These are phyloP conservation scores for Matsumurasca onukii DNA, from an alignment of 1,140 invertebrate species.

Conservation along the genomic window DNA sequence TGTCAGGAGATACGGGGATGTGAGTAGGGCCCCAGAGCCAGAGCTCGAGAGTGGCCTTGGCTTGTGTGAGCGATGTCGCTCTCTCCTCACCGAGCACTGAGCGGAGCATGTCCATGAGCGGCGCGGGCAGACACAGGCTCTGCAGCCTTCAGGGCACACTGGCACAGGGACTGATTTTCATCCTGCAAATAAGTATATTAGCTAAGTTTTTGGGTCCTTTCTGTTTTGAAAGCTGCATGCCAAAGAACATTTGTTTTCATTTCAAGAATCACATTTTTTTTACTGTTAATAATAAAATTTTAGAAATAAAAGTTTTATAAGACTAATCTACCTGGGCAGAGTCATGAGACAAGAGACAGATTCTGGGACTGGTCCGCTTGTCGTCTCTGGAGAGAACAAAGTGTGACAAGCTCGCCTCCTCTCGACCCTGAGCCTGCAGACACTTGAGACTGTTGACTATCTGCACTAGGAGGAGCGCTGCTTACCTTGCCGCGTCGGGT, in stretches of 20 bases:
- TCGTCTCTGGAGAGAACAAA: slow-evolving; percentile 62
- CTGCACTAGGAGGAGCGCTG: slow-evolving; percentile 74
- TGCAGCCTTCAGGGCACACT: slow-evolving; percentile 70
- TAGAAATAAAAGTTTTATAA: too few species aligned
- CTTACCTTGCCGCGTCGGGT: slow-evolving; percentile 50
- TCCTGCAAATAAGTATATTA: slow-evolving; percentile 6
- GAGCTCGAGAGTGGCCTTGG: slow-evolving; percentile 71
- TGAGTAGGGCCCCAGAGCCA: slow-evolving; percentile 83
- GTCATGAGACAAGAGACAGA: slow-evolving; percentile 62
- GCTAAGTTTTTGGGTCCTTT: background rate
- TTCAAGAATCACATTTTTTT: too few species aligned
- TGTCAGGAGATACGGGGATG: slow-evolving; percentile 39
- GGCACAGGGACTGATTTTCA: slow-evolving; percentile 66
- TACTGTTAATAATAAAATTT: too few species aligned
- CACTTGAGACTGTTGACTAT: slow-evolving; percentile 77
- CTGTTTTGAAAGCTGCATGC: too few species aligned
- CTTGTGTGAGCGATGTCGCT: slow-evolving; percentile 66
- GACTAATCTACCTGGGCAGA: slow-evolving; percentile 18
- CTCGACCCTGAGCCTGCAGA: slow-evolving; percentile 79
- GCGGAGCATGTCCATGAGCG: slow-evolving; percentile 64
- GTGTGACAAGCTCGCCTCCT: slow-evolving; percentile 67
- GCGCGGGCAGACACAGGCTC: slow-evolving; percentile 60
- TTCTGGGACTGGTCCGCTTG: slow-evolving; percentile 59
- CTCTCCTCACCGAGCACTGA: slow-evolving; percentile 68
- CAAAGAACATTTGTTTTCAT: too few species aligned